Percentiles rank a stretch among this genome's conserved stretches.
Conservation (phyloP, 2,113 vertebrate species). For the Pachycephala philippinensis region DNA sequence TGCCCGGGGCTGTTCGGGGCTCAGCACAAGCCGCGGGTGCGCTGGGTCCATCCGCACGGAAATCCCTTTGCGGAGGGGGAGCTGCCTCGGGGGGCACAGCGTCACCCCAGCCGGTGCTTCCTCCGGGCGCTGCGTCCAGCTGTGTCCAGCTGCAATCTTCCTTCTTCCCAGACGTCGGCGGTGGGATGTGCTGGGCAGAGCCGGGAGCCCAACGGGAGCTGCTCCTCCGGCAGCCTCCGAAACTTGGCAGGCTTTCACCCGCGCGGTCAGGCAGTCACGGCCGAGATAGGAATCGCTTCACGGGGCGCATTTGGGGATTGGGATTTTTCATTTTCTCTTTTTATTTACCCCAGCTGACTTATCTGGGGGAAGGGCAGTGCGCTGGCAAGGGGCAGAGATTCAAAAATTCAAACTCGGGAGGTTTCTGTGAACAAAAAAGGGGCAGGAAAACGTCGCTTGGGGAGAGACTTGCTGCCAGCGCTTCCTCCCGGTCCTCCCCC, state of each 20-base stretch:
- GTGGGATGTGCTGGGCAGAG: not conserved
- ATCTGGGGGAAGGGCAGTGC: not conserved
- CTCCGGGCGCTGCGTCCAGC: not conserved
- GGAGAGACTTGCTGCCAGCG: not conserved
- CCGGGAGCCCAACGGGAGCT: not conserved
- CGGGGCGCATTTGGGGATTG: not conserved
- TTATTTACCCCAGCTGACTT: not conserved
- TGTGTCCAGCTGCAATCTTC: not conserved
- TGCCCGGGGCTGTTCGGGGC: accelerated
- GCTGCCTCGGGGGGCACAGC: accelerated
- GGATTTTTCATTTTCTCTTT: not conserved
- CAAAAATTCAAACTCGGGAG: not conserved
- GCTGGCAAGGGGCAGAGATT: not conserved
- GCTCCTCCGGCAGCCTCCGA: not conserved
- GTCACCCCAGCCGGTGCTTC: accelerated
- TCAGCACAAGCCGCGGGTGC: not conserved
- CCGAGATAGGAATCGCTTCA: not conserved
- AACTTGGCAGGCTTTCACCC: not conserved
- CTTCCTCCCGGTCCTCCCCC: not conserved
- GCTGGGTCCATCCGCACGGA: accelerated
- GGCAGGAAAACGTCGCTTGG: not conserved
- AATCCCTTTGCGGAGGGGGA: not conserved
- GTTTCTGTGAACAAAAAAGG: constrained; percentile 18
- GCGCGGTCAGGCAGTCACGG: not conserved
- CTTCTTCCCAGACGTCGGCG: not conserved